These are phyloP conservation scores for Hypsibius dujardini DNA, from an alignment of 1,140 invertebrate genomes.

Conservation along the genomic window DNA sequence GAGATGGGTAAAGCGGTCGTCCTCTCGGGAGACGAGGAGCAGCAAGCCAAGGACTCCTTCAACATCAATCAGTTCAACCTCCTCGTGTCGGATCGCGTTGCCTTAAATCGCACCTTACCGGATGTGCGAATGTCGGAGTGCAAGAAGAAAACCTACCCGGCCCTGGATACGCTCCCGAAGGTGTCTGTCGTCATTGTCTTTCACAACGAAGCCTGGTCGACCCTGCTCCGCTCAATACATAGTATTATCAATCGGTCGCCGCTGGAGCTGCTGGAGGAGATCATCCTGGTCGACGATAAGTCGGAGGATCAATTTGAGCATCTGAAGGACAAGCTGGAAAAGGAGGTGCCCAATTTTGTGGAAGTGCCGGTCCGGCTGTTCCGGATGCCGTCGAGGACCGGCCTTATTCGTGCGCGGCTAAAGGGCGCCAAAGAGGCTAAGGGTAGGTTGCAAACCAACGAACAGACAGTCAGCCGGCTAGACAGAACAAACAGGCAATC, in stretches of 20 bases:
- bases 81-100: conserved; percentile 89
- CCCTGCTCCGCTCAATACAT: conserved; percentile 79
- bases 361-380: conserved; percentile 62
- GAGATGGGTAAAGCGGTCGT: conserved; percentile 74
- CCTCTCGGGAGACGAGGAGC: conserved; percentile 62
- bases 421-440: conserved; percentile 74
- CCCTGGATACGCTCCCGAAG: conserved; percentile 47
- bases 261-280: conserved; percentile 62
- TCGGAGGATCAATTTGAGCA: conserved; percentile 44
- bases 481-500: too few relatives aligned
- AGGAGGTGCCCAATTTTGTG: conserved; percentile 67
- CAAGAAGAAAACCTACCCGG: conserved; percentile 54
- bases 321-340: conserved; percentile 61
- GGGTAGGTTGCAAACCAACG: not conserved
- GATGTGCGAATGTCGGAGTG: conserved; percentile 66
- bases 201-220: conserved; percentile 96
- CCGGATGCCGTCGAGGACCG: conserved; percentile 70
- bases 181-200: conserved; percentile 91
- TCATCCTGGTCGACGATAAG: conserved; percentile 86
- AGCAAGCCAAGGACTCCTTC: conserved; percentile 78
- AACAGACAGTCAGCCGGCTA: too few relatives aligned
- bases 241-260: conserved; percentile 86
- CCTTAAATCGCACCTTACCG: conserved; percentile 77
- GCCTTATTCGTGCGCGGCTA: conserved; percentile 74
- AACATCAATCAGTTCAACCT: conserved; percentile 97